phyloP scores from a whole-genome alignment of 1,140 invertebrate species.

The Zophobas atratus region DNA sequence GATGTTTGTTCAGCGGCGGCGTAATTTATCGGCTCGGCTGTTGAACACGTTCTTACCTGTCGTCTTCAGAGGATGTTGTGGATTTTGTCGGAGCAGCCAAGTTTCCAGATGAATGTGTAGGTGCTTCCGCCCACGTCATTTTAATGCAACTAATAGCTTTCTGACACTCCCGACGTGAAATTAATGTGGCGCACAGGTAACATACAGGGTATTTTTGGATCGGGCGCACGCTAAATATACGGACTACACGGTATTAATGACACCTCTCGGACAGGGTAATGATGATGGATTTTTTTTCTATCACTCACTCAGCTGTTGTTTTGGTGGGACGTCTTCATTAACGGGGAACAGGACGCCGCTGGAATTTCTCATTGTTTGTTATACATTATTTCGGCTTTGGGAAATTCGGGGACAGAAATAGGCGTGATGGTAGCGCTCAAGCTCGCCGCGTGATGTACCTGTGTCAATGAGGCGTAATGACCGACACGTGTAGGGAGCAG shows the following conservation, averaged over 20 bases:
- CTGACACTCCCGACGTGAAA: conserved; percentile 39
- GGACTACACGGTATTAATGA: conserved; percentile 28
- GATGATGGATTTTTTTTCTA: conserved; percentile 43
- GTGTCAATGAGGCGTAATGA: too few species aligned
- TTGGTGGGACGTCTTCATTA: conserved; percentile 23
- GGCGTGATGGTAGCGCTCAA: too few species aligned
- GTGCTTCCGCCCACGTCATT: conserved; percentile 36
- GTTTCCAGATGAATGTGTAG: conserved; percentile 1
- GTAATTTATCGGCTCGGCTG: conserved; percentile 58
- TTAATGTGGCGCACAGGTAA: conserved; percentile 47
- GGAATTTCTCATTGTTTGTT: too few species aligned
- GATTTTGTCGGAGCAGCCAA: neutral
- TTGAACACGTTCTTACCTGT: conserved; percentile 56
- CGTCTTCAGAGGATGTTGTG: conserved; percentile 27
- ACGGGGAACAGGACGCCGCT: neutral
- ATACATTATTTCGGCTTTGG: too few species aligned
- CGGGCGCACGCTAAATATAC: conserved; percentile 38
- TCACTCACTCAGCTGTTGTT: conserved; percentile 44
- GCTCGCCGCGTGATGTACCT: too few species aligned
- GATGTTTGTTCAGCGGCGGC: conserved; percentile 60
- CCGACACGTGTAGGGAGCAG: too few species aligned
- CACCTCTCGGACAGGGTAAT: conserved; percentile 20
- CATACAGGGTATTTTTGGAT: conserved; percentile 31
- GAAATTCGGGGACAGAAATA: too few species aligned
- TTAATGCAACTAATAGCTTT: conserved; percentile 43